These are phyloP conservation scores for Anadara kagoshimensis DNA, from an alignment of 1,140 invertebrate species.

Conservation along the genomic window DNA sequence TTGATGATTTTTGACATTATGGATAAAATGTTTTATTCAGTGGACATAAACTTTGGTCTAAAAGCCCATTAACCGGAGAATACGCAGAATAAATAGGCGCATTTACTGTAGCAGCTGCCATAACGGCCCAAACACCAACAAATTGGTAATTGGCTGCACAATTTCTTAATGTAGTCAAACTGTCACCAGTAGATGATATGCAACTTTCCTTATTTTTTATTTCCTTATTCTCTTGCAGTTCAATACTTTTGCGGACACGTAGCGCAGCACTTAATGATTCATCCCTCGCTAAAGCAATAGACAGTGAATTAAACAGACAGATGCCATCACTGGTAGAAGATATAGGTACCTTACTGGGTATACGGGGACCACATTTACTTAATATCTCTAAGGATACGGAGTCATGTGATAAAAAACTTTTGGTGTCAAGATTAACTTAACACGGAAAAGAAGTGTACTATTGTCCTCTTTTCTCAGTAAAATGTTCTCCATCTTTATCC, in stretches of 20 bases:
- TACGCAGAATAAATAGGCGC: not conserved
- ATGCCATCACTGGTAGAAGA: not conserved
- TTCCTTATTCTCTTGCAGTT: conserved; percentile 2
- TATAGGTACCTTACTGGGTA: no score
- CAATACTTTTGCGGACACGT: conserved; percentile 6
- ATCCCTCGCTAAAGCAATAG: conserved; percentile 2
- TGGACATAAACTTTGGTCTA: not conserved
- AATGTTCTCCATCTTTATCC: no score
- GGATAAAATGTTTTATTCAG: not conserved
- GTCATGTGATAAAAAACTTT: no score
- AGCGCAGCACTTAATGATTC: conserved; percentile 6
- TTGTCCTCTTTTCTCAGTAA: no score
- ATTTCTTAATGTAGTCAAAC: not conserved
- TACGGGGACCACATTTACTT: no score
- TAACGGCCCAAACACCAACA: not conserved
- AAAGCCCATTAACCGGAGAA: not conserved
- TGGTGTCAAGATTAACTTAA: no score
- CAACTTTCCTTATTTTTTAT: not conserved
- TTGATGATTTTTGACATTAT: not conserved
- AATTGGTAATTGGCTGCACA: not conserved
- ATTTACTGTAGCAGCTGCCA: not conserved
- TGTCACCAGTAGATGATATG: not conserved
- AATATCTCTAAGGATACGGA: no score
- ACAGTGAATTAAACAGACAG: conserved; percentile 18
- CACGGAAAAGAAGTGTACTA: no score